Base-by-base conservation (phyloP, 1,140 invertebrate species). In the Drosophila pandora region DNA sequence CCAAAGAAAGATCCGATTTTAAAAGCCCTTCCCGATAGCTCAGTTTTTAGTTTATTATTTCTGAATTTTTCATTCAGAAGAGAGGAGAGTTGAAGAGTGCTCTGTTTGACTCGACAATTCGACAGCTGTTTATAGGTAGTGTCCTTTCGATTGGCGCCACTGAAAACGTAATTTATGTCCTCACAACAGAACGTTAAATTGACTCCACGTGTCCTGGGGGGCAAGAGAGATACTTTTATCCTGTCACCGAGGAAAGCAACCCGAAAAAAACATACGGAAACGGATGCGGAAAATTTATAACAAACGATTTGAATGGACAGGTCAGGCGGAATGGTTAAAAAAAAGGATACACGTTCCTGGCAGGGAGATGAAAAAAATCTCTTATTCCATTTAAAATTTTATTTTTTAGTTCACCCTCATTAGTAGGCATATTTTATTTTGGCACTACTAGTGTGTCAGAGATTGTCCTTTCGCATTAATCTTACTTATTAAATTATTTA, bases 141-240 rank as follows among this genome's bases (percentile, higher is more conserved):
- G 9, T 10, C 34, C 82, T 65, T 62, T 73, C 57, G 52, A 63
- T 60, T 74, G 68, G 61, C 64, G 69, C 63, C 77, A 82, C 64
- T 79, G 65, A 82, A 88, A 76, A 47, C 21, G 82, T 88, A 82
- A 87, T 87, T 87, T 87, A 87, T 87, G 82, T 87, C 60, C 61
- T 54, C 53, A 67, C 63, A 68, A 64, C 70, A 76, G 75, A 82
- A 85, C 78, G 64, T 85, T 76, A 78, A 82, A 85, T 85, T 82
- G 82, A 87, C 82, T 88, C 53, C 82, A 85, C 70, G 82, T 85
- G 61, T 60, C 65, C 60, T 56, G 58, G 39, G 45, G 61, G 58
- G 45, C 34, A 45, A 17, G 17, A 17, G 17, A 17, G 17, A 58
- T 63, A 61, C 61, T 72, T 52, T 87, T 84, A 85, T 87, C 81